Base-by-base conservation (phyloP, 2,888 invertebrate genomes). In the Copidosoma aretas region DNA sequence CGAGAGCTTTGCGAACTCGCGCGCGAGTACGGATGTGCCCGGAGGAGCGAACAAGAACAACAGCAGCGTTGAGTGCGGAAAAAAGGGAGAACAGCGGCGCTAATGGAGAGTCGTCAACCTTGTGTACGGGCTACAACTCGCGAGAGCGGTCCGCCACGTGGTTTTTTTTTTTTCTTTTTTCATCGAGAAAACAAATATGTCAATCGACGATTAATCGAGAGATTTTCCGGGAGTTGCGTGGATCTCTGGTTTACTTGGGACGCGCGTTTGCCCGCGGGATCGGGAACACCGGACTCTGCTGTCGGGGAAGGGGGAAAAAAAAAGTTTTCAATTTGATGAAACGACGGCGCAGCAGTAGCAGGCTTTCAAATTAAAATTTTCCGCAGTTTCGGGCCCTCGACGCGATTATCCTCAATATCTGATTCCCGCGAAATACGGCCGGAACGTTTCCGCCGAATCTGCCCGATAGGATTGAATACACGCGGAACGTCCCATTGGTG, bases 151-250 rank as follows among this genome's bases (percentile, higher is more conserved):
- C 43, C 1, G 2, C 14, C 15, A 12, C 12, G 43, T 15, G 17
- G 12, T 46, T 1, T 12, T 46, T 8, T 4, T 46, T 15, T 1
- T 46, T 17, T n/a, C 15, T 15, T 60, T 52, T 32, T 32, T 12
- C 19, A 21, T 12, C 43, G 21, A 46, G 43, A 46, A 46, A 46
- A 46, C 39, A 61, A 67, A 67, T 46, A 32, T 51, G 59, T 59
- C 62, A 59, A 63, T 67, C 67, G 52, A 59, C 63, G 25, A 62
- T 58, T 63, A 62, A 46, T 59, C 52, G 21, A 63, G 32, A 32
- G 59, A 67, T 67, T 67, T 67, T 59, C 67, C 63, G 46, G 19
- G 67, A 63, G 67, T 51, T 19, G 17, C 3, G 32, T 12, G 21
- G 32, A 22, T n/a, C 22, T 22, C 25, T 46, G 32, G n/a, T 15